Evolutionary conservation across 1,140 invertebrate species (phyloP), one percentile per base, ranked within the genome.

Genomic region (Megalopta genalis): DNA sequence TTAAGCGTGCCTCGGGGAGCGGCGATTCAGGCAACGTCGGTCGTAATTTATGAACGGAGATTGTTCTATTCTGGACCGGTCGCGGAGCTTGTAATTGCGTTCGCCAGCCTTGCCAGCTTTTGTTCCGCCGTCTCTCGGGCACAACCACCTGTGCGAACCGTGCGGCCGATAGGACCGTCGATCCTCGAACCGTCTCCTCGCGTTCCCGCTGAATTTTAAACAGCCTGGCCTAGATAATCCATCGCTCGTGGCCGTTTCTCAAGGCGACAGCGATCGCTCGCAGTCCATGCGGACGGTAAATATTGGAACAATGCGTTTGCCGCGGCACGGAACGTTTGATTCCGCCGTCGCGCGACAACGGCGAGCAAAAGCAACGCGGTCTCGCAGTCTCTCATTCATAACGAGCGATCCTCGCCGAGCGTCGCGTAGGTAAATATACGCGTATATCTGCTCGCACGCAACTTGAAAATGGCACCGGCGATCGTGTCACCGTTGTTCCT

Each of bases 281-380:
- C 18, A 18, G 16, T 57, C 23, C n/a, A 10, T 62, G 42, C 60
- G 37, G 5, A 42, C 39, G 25, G 18, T 16, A 39, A n/a, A 52
- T 74, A 74, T 37, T 37, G 27, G 16, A 23, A 16, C 32, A 32
- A 64, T 18, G 25, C n/a, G n/a, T n/a, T n/a, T n/a, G n/a, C n/a
- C n/a, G 49, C 21, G 39, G 70, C 77, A 74, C 70, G 77, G 70
- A 79, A 79, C 66, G 77, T n/a, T 79, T 79, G 65, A 63, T 67
- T 49, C 16, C 5, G 18, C 65, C 32, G 23, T 59, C 32, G 37
- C 32, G 27, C 23, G 21, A 23, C 39, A 42, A 9, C 39, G 9
- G 12, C 8, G 39, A 42, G 39, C 21, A 65, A 52, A 79, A 73
- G 37, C 66, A n/a, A 73, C 32, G 1, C 32, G 1, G 1, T 4